These are phyloP conservation scores for Sisyra terminalis DNA, from an alignment of 2,888 invertebrate species.

Conservation along the genomic window DNA sequence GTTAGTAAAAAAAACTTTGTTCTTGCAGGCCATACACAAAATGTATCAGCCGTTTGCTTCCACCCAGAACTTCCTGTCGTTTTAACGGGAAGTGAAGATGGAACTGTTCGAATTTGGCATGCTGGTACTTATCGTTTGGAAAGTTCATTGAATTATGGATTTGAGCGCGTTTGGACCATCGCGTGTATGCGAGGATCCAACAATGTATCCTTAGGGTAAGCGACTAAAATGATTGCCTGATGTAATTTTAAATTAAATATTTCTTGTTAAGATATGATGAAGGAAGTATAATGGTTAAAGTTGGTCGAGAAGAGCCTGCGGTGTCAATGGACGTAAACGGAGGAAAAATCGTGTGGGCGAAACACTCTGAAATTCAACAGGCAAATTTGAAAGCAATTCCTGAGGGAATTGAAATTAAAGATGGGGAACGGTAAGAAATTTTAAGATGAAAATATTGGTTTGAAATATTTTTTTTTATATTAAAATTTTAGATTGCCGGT, in stretches of 20 bases:
- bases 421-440: constrained; percentile 54
- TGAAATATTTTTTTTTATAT: background rate
- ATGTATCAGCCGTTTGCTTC: constrained; percentile 89
- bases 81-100: constrained; percentile 94
- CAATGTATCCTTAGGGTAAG: constrained; percentile 80
- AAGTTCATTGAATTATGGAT: constrained; percentile 92
- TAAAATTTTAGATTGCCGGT: constrained; percentile 47
- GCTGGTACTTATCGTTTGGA: constrained; percentile 95
- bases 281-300: constrained; percentile 88
- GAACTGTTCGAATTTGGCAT: constrained; percentile 96
- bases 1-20: too few relatives aligned
- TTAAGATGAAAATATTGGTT: background rate
- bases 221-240: too few relatives aligned
- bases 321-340: constrained; percentile 98
- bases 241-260: background rate
- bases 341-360: constrained; percentile 98
- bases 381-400: constrained; percentile 77
- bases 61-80: constrained; percentile 97
- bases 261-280: constrained; percentile 61
- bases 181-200: constrained; percentile 85
- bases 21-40: constrained; percentile 93
- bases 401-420: constrained; percentile 65
- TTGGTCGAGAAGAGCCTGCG: constrained; percentile 97
- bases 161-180: constrained; percentile 97
- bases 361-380: constrained; percentile 96